phyloP scores from a whole-genome alignment of 30 jellyfish, hydroid and myxozoan genomes.

The Cassiopea xamachana region DNA sequence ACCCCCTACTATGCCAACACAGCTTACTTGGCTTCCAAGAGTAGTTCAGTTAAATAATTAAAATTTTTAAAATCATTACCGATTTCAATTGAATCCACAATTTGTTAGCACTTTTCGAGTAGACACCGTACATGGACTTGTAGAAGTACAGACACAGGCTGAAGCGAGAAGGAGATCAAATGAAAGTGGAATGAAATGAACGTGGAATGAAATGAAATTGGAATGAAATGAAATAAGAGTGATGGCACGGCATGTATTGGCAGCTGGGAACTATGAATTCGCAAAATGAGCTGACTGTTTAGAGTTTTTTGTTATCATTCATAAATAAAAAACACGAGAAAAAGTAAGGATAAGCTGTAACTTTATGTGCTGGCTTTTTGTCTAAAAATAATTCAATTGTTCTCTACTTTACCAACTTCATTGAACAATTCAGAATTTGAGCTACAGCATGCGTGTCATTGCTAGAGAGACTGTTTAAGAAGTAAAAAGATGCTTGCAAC shows the following conservation, averaged over 20 bases:
- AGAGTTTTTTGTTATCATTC: too few relatives aligned
- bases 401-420: background rate
- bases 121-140: slow-evolving; percentile 52
- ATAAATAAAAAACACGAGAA: too few relatives aligned
- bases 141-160: slow-evolving; percentile 69
- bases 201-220: background rate
- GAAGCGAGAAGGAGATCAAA: background rate
- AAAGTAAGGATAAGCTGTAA: too few relatives aligned
- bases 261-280: too few relatives aligned
- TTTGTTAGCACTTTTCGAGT: slow-evolving; percentile 46
- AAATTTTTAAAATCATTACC: background rate
- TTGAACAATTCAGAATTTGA: background rate
- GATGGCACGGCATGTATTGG: too few relatives aligned
- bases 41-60: background rate
- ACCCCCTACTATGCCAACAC: too few relatives aligned
- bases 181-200: background rate
- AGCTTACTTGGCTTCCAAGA: too few relatives aligned
- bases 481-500: background rate
- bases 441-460: background rate
- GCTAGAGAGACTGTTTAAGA: background rate
- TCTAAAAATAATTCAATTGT: too few relatives aligned
- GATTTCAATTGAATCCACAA: slow-evolving; percentile 26
- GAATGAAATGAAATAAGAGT: too few relatives aligned
- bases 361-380: too few relatives aligned
- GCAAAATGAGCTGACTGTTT: too few relatives aligned